Base-by-base conservation (phyloP, 2,888 invertebrate genomes). In the Sabatieria punctata region DNA sequence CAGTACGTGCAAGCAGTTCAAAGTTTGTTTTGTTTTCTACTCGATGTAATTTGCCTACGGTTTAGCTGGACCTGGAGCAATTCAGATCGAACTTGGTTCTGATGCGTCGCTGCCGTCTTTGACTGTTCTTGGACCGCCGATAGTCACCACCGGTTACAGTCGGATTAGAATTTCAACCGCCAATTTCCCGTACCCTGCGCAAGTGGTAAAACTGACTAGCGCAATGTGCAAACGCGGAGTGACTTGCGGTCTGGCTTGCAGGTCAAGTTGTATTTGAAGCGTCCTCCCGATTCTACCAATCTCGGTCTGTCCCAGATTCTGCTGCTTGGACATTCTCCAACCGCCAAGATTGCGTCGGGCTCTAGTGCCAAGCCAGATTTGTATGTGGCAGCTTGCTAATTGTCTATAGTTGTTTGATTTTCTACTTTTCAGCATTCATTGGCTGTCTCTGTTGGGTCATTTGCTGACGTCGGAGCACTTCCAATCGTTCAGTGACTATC, bases 291-390 rank as follows among this genome's bases (percentile, higher is more conserved):
- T 60, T 82, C 83, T n/a, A 78, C 79, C 56, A 85, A 82, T 60
- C 80, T 89, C 64, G 86, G 88, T 4, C 71, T 91, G 37, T 78
- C 85, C 50, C 86, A 88, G 70, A 78, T 91, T 52, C 74, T 81
- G 2, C 69, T 91, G 43, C 70, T 88, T 38, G 89, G 85, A 0
- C 80, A 79, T 49, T 82, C 85, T 3, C 83, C 85, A 1, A 86
- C 86, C 65, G 75, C 76, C n/a, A 19, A 30, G 30, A 30, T 15
- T 30, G 8, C 30, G 30, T 15, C 8, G 30, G 15, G 30, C 30
- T 8, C 8, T 15, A 11, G 8, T 11, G 30, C 8, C 30, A 11
- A 11, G 30, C 15, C 8, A 30, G 30, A 30, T 8, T 15, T 30
- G 8, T 30, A 8, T 30, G 30, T 30, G 30, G 15, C 30, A 30